phyloP scores from a whole-genome alignment of 1,140 invertebrate species.

The Sminthurinus signatus region DNA sequence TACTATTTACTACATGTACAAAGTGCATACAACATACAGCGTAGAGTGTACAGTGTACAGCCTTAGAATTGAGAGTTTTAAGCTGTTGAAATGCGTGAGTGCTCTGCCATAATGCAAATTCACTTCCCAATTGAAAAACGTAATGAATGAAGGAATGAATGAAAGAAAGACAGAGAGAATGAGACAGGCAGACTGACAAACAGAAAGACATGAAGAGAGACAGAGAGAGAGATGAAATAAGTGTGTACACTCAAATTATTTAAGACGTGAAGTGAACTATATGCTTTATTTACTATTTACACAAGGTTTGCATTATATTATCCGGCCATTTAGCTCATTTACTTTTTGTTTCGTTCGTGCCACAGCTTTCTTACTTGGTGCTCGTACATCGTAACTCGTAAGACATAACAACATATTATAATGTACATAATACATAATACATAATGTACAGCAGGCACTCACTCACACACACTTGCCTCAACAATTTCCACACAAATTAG shows the following conservation, averaged over 20 bases:
- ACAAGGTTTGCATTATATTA: background rate
- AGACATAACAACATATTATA: too few relatives aligned
- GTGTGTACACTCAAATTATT: background rate
- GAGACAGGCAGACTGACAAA: background rate
- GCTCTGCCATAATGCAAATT: conserved; percentile 3
- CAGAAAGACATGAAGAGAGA: background rate
- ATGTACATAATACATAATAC: too few relatives aligned
- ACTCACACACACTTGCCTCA: too few relatives aligned
- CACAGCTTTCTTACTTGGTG: too few relatives aligned
- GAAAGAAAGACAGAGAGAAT: background rate
- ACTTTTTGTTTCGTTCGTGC: too few relatives aligned
- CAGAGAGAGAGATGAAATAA: background rate
- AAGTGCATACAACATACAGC: background rate
- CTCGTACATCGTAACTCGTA: too few relatives aligned
- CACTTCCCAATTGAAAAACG: background rate
- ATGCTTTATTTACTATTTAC: background rate
- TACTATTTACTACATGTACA: background rate
- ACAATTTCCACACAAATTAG: too few relatives aligned
- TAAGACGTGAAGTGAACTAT: background rate
- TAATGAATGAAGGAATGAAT: background rate
- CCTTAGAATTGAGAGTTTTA: too few relatives aligned
- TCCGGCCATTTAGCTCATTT: conserved; percentile 1
- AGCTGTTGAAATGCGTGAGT: conserved; percentile 4
- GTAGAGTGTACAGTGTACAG: background rate
- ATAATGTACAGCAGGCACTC: too few relatives aligned